Evolutionary conservation across 2,888 invertebrate species (phyloP).

Genomic region (Amphimallon solstitiale): DNA sequence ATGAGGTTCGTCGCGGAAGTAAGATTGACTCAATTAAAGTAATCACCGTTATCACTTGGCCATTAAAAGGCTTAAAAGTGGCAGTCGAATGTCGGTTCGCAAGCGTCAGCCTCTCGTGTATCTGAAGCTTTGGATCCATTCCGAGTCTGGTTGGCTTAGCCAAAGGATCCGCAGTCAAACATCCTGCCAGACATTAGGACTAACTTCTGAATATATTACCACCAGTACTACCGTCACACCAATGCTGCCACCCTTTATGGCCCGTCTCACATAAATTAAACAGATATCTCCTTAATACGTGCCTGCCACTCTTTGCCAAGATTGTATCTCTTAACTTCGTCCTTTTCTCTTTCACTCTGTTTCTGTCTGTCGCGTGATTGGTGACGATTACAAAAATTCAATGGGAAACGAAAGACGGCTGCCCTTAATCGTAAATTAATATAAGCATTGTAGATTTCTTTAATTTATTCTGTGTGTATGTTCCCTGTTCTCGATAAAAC

Average conservation of each 20-base stretch:
- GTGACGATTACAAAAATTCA: slow-evolving; percentile 33
- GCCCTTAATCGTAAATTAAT: slow-evolving; percentile 22
- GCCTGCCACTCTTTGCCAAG: slow-evolving; percentile 54
- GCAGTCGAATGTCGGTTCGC: slow-evolving; percentile 59
- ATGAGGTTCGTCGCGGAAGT: slow-evolving; percentile 59
- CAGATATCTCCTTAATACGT: slow-evolving; percentile 63
- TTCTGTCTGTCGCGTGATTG: slow-evolving; percentile 32
- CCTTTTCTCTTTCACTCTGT: slow-evolving; percentile 8
- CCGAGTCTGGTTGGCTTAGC: slow-evolving; percentile 57
- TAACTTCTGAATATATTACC: slow-evolving; percentile 64
- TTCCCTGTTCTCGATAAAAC: no score
- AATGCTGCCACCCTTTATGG: slow-evolving; percentile 31
- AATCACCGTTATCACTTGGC: slow-evolving; percentile 76
- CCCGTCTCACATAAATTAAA: slow-evolving; percentile 50
- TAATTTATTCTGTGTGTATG: no score
- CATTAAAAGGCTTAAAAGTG: slow-evolving; percentile 73
- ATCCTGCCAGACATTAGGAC: slow-evolving; percentile 63
- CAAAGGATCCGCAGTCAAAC: slow-evolving; percentile 58
- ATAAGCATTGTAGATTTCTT: background rate
- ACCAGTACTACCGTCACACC: slow-evolving; percentile 37
- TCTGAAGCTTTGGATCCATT: slow-evolving; percentile 57
- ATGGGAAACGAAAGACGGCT: background rate
- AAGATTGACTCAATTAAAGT: slow-evolving; percentile 77
- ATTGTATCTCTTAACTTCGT: slow-evolving; percentile 34
- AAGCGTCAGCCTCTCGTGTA: slow-evolving; percentile 57